Percentiles rank a stretch among this genome's conserved stretches.
Conservation (phyloP, 2,113 vertebrate species). For the Festucalex cinctus region DNA sequence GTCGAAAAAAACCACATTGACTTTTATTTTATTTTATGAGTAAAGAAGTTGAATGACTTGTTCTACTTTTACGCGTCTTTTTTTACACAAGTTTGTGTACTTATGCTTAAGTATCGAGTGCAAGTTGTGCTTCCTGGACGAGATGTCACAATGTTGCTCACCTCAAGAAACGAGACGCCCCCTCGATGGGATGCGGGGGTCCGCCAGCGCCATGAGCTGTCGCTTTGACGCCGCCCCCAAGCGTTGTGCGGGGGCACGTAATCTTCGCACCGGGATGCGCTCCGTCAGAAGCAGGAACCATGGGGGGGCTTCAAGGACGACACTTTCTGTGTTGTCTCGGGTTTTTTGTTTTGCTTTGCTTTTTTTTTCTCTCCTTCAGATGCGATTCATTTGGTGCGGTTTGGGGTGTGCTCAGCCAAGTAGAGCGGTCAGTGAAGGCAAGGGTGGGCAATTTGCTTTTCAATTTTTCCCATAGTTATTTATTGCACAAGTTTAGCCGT, state of each 20-base stretch:
- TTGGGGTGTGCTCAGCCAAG: conserved; percentile 28
- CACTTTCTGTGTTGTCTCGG: conserved; percentile 21
- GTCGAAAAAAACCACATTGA: neutral
- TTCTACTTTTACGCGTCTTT: too few relatives aligned
- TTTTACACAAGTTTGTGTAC: too few relatives aligned
- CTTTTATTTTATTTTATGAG: too few relatives aligned
- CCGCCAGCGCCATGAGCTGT: conserved; percentile 44
- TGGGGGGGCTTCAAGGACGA: conserved; percentile 28
- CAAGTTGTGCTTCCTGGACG: neutral
- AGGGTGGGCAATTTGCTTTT: too few relatives aligned
- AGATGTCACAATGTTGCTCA: conserved; percentile 22
- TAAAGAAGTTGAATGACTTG: too few relatives aligned
- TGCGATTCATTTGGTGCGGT: conserved; percentile 39
- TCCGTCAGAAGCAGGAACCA: conserved; percentile 52
- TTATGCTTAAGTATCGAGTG: too few relatives aligned
- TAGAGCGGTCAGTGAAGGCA: neutral
- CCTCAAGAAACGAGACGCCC: conserved; percentile 49
- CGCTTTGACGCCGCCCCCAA: conserved; percentile 48
- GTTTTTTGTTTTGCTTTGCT: too few relatives aligned
- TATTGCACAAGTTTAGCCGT: too few relatives aligned
- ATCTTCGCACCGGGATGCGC: conserved; percentile 53
- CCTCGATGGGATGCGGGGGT: conserved; percentile 2
- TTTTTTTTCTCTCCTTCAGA: too few relatives aligned
- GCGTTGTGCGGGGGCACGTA: conserved; percentile 24
- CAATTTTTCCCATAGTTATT: too few relatives aligned